These are phyloP conservation scores for Hypolimnas misippus DNA, from an alignment of 2,888 invertebrate species.

Conservation along the genomic window DNA sequence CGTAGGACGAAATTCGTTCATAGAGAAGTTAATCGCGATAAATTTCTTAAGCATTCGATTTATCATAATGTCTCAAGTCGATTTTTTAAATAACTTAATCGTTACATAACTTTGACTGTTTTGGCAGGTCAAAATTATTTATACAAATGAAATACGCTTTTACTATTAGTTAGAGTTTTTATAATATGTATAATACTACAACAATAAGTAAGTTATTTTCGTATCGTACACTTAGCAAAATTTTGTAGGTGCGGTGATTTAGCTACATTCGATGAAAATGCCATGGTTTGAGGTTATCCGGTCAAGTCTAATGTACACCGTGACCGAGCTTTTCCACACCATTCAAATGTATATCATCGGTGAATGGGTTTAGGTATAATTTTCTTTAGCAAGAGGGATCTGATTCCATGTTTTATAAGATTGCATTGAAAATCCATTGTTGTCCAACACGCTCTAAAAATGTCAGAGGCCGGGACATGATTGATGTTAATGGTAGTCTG, in stretches of 20 bases:
- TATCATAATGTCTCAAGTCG: too few relatives aligned
- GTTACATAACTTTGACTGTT: too few relatives aligned
- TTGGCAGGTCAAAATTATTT: too few relatives aligned
- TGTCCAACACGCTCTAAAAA: conserved; percentile 56
- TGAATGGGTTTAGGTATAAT: conserved; percentile 30
- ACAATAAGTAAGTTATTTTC: background rate
- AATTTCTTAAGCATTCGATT: too few relatives aligned
- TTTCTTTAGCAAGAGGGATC: conserved; percentile 43
- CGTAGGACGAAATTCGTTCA: too few relatives aligned
- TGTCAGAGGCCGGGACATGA: conserved; percentile 62
- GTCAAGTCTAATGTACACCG: conserved; percentile 53
- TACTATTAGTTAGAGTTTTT: too few relatives aligned
- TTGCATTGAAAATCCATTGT: conserved; percentile 54
- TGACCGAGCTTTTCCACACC: conserved; percentile 39
- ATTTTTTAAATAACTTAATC: too few relatives aligned
- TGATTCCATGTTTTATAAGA: conserved; percentile 34
- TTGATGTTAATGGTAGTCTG: conserved; percentile 56
- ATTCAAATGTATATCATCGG: conserved; percentile 27
- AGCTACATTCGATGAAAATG: conserved; percentile 50
- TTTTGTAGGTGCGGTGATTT: conserved; percentile 22
- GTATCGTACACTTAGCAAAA: conserved; percentile 8
- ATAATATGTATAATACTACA: too few relatives aligned
- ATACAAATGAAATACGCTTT: too few relatives aligned
- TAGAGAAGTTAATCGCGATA: too few relatives aligned
- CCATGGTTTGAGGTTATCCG: conserved; percentile 61